Base-by-base conservation (phyloP, 2,113 vertebrate species). In the Pithys albifrons region DNA sequence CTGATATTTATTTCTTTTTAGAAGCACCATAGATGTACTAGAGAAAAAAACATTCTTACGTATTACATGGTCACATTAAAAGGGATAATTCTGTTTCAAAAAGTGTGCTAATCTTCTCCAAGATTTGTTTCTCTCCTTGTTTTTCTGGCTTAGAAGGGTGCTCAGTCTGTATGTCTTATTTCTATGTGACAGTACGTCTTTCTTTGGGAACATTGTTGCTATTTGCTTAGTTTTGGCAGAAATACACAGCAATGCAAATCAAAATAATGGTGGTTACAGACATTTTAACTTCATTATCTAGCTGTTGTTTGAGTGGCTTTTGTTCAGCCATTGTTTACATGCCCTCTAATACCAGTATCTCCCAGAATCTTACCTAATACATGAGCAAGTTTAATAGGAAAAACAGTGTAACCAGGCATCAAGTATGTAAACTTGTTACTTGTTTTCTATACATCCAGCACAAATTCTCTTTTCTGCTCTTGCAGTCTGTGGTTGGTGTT, bases 401-500 rank as follows among this genome's bases (percentile, higher is more conserved):
- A 85, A 80, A 31, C 5, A 52, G 9, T 1, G 0, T 57, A n/a
- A 43, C 27, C 0, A 0, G 14, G 22, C 17, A 54, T 67, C 5
- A 12, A 23, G 24, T 6, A 1, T 82, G 20, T 89, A 71, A 61
- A 29, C 18, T 45, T 45, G 7, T 31, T 23, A 5, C 28, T 78
- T 87, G 37, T 71, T 91, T 84, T 64, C 52, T 48, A 0, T 83
- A n/a, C 5, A 18, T 65, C 20, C 12, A 64, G 16, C 28, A 43
- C 0, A 1, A 85, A 45, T 69, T 61, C 8, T 69, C 14, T 39
- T 87, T 69, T 58, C 75, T 41, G 6, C 43, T 75, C 51, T 73
- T 83, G 58, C 37, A 62, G 2, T 61, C 85, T 72, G 19, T 33
- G 18, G 10, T 17, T 59, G 9, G 64, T 91, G 46, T 66, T 95